Base-by-base conservation (phyloP, 2,113 vertebrate genomes). In the Vimba vimba region DNA sequence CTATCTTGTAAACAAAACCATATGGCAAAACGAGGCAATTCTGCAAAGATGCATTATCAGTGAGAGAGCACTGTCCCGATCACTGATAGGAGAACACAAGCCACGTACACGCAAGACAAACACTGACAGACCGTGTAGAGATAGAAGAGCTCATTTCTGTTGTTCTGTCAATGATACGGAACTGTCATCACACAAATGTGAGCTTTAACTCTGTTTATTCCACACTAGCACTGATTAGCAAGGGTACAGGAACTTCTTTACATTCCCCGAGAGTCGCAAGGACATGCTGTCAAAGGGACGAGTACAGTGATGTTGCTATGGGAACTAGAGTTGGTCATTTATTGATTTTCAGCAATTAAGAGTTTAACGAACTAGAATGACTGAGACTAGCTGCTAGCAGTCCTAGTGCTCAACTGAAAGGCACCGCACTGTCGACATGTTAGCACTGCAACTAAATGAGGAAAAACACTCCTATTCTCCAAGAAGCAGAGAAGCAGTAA, bases 391-490 rank as follows among this genome's bases (percentile, higher is more conserved):
- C 55, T n/a, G 79, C 25, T 76, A 82, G 84, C 74, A 68, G 45
- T 33, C 13, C 21, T 45, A 59, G 2, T 50, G 64, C 59, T 50
- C 83, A 85, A 85, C 60, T 81, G 47, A 84, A 84, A 79, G 66
- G 5, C 83, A 81, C 52, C 64, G 12, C 78, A 85, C 47, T 85
- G 87, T 77, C 71, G 87, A 88, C 79, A 69, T 78, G 83, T 82
- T 88, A 82, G 79, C 84, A 62, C 30, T 73, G 69, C 68, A 82
- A 43, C 8, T 60, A 55, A 52, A 36, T 57, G 9, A 80, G 19
- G 45, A 64, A 64, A 75, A 82, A 57, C 3, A 45, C 12, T 30
- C 25, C 19, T 13, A 60, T 15, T 25, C 27, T 27, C 57, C 9
- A n/a, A 27, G 36, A 45, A 13, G 45, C 64, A 36, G 3, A 69